These are phyloP conservation scores for Drosophila percnosoma DNA, from an alignment of 2,888 invertebrate genomes.

Conservation along the genomic window DNA sequence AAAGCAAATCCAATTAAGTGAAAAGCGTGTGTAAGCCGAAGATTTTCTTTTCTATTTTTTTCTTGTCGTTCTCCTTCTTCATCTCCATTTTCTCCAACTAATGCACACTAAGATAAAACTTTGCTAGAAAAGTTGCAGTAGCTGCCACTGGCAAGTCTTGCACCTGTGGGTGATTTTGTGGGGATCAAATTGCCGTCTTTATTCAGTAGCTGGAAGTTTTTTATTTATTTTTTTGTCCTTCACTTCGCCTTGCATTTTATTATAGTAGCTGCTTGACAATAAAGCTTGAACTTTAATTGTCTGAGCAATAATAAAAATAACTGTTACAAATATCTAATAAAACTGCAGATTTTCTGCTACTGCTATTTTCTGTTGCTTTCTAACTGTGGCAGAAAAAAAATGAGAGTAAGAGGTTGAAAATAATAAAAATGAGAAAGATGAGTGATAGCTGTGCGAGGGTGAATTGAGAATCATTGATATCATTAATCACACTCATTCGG, in stretches of 20 bases:
- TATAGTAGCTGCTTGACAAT: slow-evolving; percentile 28
- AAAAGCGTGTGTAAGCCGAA: slow-evolving; percentile 74
- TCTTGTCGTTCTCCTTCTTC: not conserved
- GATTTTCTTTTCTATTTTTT: slow-evolving; percentile 43
- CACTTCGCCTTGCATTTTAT: slow-evolving; percentile 33
- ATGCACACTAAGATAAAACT: slow-evolving; percentile 53
- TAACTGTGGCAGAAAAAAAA: slow-evolving; percentile 4
- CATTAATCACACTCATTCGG: not conserved
- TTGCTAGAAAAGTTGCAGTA: slow-evolving; percentile 37
- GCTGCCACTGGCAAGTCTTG: slow-evolving; percentile 31
- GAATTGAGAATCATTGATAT: not conserved
- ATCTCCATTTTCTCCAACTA: slow-evolving; percentile 23
- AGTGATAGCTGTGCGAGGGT: not conserved
- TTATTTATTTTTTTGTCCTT: not conserved
- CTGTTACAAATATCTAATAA: slow-evolving; percentile 34
- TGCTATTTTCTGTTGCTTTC: slow-evolving; percentile 51
- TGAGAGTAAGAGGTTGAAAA: not conserved
- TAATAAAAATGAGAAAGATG: not conserved
- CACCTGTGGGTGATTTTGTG: slow-evolving; percentile 41
- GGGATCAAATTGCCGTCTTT: not conserved
- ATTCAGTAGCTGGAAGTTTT: slow-evolving; percentile 1
- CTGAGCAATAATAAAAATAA: slow-evolving; percentile 51
- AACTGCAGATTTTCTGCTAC: slow-evolving; percentile 14
- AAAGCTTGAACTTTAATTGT: slow-evolving; percentile 66
- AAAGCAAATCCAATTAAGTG: slow-evolving; percentile 76